Base-by-base conservation (phyloP, 2,113 vertebrate genomes). In the Tragulus kanchil region DNA sequence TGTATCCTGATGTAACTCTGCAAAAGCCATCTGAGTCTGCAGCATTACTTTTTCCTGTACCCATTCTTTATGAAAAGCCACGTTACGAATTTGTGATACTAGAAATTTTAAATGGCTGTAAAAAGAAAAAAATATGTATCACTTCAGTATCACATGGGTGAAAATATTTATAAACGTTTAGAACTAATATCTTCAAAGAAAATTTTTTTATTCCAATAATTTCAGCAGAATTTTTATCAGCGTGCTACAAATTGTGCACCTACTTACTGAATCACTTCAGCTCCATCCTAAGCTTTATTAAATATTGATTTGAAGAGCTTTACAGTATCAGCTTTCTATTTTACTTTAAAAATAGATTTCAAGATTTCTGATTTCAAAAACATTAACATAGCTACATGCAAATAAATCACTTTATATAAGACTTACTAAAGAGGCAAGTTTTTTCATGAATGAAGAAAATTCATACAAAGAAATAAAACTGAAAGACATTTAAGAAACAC, bases 1-100 rank as follows among this genome's bases (percentile, higher is more conserved):
- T 99, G 99, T 98, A 99, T 99, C 99, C 99, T 99, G 99, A 99
- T 99, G 99, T 98, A 98, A 99, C 98, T 98, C 98, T 97, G 97
- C 98, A 98, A 99, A 98, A 98, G 96, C 98, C 98, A 98, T 98
- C 98, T 97, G 97, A 99, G 99, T 99, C 98, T 98, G 91, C 97
- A 98, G 98, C 98, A 98, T 98, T 97, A 98, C 97, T 97, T 97
- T 98, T 98, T 98, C 98, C 98, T 87, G 98, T 89, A 96, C 95
- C 77, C 97, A 97, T 98, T 98, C 97, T 98, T 99, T 98, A 98
- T 98, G 96, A 98, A 98, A 92, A 98, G 96, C 54, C 97, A 98
- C 9, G 97, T 98, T 98, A 98, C 98, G 98, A 98, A 99, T 98
- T 95, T 98, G 97, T 71, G 69, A 95, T 85, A 95, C 17, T 84